Base-by-base conservation (phyloP, 2,888 invertebrate genomes). In the Hedya salicella region DNA sequence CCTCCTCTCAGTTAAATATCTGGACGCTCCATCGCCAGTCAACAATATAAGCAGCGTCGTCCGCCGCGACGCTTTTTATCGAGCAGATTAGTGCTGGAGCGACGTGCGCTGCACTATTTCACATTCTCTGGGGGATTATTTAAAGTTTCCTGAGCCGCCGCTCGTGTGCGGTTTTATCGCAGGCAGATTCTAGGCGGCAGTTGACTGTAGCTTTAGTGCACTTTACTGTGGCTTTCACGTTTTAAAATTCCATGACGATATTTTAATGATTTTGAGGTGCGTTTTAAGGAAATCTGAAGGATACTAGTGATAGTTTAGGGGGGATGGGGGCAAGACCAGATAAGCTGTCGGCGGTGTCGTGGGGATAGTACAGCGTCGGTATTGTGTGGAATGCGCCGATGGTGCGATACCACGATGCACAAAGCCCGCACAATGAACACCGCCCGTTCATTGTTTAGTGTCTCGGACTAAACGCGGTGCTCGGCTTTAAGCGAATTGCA, bases 371-470 rank as follows among this genome's bases (percentile, higher is more conserved):
- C 73, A 75, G 75, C 74, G 70, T 70, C 72, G 69, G 79, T 77
- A 79, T 83, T 81, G 81, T 84, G 71, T 62, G 74, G 78, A 72
- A 81, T 75, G 76, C 78, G 73, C 75, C 75, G 76, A 82, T 81
- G 74, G 78, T 75, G 77, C 79, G 84, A 84, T 87, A 84, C 80
- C 79, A 76, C 75, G 77, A 76, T 78, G 82, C 83, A 88, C 86
- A 89, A 89, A 86, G 86, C 84, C 83, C 78, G 83, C 81, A 89
- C 88, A 88, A 85, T 87, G 82, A 81, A 79, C 75, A 77, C 76
- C 73, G 70, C 73, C 76, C 74, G 77, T 73, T 84, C 76, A 88
- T 91, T 90, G 89, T 90, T 83, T 82, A 82, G 78, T 79, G 79
- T 84, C 83, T 87, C 81, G 78, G 79, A 78, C 80, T 81, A 82